phyloP scores from a whole-genome alignment of 2,113 vertebrate species.

The Ploceus nigricollis region DNA sequence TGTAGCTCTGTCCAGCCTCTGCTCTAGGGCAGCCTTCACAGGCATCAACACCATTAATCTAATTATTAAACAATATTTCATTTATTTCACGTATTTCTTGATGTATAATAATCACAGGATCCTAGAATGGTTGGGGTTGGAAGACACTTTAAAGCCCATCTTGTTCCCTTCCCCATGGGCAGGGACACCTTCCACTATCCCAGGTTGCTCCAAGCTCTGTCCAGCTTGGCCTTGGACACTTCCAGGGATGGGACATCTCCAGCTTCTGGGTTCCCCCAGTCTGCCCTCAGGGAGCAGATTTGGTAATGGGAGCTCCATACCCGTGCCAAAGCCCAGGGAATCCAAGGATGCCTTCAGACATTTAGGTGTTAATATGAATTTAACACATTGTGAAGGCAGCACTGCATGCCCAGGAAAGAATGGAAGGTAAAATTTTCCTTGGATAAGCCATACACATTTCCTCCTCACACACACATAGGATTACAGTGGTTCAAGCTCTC shows the following conservation, averaged over 20 bases:
- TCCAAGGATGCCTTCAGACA: neutral
- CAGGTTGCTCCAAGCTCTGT: neutral
- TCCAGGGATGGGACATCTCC: neutral
- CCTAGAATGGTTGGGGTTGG: neutral
- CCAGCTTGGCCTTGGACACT: neutral
- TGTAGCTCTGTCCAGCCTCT: neutral
- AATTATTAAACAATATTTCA: neutral
- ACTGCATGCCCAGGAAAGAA: neutral
- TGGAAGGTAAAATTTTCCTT: neutral
- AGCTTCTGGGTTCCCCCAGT: rapidly evolving
- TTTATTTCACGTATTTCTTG: neutral
- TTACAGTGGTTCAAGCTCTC: neutral
- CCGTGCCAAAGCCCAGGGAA: neutral
- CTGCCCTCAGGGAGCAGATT: rapidly evolving
- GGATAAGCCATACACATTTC: neutral
- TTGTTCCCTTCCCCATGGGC: neutral
- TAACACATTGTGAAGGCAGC: neutral
- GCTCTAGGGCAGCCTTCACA: neutral
- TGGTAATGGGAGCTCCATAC: rapidly evolving
- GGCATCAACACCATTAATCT: neutral
- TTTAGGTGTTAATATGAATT: neutral
- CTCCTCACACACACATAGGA: neutral
- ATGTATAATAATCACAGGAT: rapidly evolving
- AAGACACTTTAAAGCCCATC: neutral
- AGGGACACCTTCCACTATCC: neutral